Evolutionary conservation across 2,888 invertebrate genomes (phyloP).

Genomic region (Leptopilina myrica): DNA sequence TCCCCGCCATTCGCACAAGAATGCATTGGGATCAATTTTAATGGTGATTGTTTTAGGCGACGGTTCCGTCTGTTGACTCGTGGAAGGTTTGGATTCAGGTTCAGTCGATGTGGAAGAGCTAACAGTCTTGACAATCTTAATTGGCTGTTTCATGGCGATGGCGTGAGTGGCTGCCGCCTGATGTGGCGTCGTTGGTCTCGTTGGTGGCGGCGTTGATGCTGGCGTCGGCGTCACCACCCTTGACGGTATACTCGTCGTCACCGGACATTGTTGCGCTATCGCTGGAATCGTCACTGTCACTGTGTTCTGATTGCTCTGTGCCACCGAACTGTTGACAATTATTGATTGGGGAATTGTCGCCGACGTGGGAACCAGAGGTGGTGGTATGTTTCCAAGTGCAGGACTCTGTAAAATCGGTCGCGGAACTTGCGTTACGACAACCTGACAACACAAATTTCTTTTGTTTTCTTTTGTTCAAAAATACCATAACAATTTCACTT

Average conservation of each 20-base stretch:
- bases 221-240: slow-evolving; percentile 73
- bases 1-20: slow-evolving; percentile 94
- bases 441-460: slow-evolving; percentile 38
- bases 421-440: slow-evolving; percentile 81
- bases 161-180: slow-evolving; percentile 75
- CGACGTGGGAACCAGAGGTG: slow-evolving; percentile 74
- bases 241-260: slow-evolving; percentile 70
- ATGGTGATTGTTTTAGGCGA: slow-evolving; percentile 73
- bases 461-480: neutral
- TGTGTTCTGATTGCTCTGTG: slow-evolving; percentile 67
- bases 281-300: slow-evolving; percentile 73
- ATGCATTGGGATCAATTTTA: slow-evolving; percentile 74
- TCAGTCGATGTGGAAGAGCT: slow-evolving; percentile 70
- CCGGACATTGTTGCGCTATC: slow-evolving; percentile 68
- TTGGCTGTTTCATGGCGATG: slow-evolving; percentile 48
- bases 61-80: slow-evolving; percentile 62
- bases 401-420: slow-evolving; percentile 78
- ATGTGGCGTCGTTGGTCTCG: slow-evolving; percentile 78
- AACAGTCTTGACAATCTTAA: slow-evolving; percentile 65
- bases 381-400: slow-evolving; percentile 76
- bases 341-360: slow-evolving; percentile 72
- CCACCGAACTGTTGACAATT: slow-evolving; percentile 71
- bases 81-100: slow-evolving; percentile 60
- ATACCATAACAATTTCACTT: slow-evolving; percentile 6
- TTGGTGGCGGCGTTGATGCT: slow-evolving; percentile 73